phyloP scores from a whole-genome alignment of 2,797 vertebrate genomes.

The Pampus argenteus region DNA sequence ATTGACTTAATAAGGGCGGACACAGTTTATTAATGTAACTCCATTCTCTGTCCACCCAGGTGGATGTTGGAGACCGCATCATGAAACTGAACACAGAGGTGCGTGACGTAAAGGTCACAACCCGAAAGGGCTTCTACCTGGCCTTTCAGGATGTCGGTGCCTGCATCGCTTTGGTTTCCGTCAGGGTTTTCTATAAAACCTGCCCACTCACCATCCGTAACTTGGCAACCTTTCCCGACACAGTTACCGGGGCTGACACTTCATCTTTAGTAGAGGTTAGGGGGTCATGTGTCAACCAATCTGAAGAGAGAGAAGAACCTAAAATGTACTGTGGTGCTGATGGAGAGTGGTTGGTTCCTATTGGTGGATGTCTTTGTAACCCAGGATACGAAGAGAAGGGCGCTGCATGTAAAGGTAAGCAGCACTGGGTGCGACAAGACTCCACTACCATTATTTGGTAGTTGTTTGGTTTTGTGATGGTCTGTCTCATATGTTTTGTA shows the following conservation, averaged over 20 bases:
- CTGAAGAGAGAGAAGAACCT: slow-evolving; percentile 96
- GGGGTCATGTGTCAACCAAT: slow-evolving; percentile 98
- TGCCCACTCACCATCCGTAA: slow-evolving; percentile 96
- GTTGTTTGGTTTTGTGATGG: slow-evolving; percentile 10
- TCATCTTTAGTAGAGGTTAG: slow-evolving; percentile 98
- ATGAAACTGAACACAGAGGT: slow-evolving; percentile 99
- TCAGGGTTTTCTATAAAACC: slow-evolving; percentile 97
- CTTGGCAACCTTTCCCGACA: slow-evolving; percentile 97
- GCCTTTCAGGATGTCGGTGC: slow-evolving; percentile 99
- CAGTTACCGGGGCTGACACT: slow-evolving; percentile 95
- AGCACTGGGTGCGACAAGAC: background rate
- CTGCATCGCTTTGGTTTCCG: slow-evolving; percentile 97
- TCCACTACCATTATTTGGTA: background rate
- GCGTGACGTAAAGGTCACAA: slow-evolving; percentile 92
- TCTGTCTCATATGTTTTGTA: background rate
- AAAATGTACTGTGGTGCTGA: slow-evolving; percentile 99
- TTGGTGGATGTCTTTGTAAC: slow-evolving; percentile 95
- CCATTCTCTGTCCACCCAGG: slow-evolving; percentile 64
- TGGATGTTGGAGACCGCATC: slow-evolving; percentile 97
- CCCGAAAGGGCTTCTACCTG: slow-evolving; percentile 96
- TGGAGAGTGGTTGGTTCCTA: slow-evolving; percentile 98
- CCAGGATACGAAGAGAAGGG: slow-evolving; percentile 92
- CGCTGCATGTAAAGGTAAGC: slow-evolving; percentile 94
- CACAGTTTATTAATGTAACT: slow-evolving; percentile 33
- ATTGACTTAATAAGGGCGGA: slow-evolving; percentile 43